These are phyloP conservation scores for Mus minutoides DNA, from an alignment of 2,797 vertebrate species.

Conservation along the genomic window DNA sequence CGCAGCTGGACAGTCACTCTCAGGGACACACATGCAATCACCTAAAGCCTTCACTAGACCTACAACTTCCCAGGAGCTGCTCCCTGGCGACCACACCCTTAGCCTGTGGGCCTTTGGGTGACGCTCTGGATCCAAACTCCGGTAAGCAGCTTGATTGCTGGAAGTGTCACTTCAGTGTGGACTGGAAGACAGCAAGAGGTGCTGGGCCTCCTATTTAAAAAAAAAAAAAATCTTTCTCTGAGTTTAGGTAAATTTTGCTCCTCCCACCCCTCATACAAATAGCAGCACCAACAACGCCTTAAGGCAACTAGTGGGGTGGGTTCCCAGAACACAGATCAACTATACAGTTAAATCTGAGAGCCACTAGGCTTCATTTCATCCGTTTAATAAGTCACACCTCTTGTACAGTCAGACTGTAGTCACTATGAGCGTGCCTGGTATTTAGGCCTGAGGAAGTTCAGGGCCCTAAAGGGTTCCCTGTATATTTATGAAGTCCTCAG, in stretches of 20 bases:
- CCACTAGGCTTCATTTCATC: background rate
- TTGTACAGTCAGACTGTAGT: background rate
- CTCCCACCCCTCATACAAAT: background rate
- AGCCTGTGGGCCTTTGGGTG: background rate
- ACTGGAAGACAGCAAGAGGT: background rate
- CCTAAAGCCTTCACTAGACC: background rate
- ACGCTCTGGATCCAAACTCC: background rate
- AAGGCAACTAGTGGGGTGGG: background rate
- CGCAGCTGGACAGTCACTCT: background rate
- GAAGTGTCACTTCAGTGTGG: background rate
- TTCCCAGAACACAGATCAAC: background rate
- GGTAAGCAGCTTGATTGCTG: background rate
- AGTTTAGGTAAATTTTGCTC: slow-evolving; percentile 14
- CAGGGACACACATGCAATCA: background rate
- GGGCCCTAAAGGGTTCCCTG: background rate
- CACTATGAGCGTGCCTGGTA: background rate
- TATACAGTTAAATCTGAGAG: background rate
- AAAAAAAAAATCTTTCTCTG: slow-evolving; percentile 35
- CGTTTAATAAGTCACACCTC: background rate
- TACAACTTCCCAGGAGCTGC: background rate
- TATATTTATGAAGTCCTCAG: background rate
- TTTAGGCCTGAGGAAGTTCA: background rate
- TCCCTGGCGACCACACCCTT: background rate
- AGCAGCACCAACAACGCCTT: background rate
- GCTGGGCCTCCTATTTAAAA: background rate